A percentile compares a stretch with the other conserved stretches of the same genome.
Evolutionary conservation across 1,140 invertebrate genomes (phyloP).

Genomic region (Megalopta genalis): DNA sequence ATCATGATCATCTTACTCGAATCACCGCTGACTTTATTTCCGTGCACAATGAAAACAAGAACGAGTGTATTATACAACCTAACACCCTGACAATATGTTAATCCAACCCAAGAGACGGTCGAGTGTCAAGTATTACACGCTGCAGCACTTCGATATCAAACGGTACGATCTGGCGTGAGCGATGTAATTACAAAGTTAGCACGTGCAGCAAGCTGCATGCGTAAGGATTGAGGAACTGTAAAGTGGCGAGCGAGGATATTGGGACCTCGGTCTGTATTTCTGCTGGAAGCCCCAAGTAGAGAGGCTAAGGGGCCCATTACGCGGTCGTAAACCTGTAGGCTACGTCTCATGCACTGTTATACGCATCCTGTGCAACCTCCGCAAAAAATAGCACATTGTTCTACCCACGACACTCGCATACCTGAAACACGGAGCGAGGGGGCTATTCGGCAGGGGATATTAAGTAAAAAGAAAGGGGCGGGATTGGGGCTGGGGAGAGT

Average conservation of each 20-base stretch:
- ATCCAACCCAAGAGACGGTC: too few relatives aligned
- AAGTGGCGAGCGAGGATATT: conserved; percentile 40
- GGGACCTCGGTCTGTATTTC: conserved; percentile 62
- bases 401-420: conserved; percentile 68
- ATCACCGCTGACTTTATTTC: too few relatives aligned
- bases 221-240: conserved; percentile 36
- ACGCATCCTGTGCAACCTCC: conserved; percentile 59
- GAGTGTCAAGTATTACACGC: too few relatives aligned
- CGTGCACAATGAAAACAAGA: too few relatives aligned
- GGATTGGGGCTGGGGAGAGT: not conserved
- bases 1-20: too few relatives aligned
- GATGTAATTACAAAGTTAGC: not conserved
- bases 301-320: conserved; percentile 77
- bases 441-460: conserved; percentile 43
- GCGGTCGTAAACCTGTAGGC: conserved; percentile 73
- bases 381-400: conserved; percentile 64
- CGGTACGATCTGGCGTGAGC: too few relatives aligned
- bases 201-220: not conserved
- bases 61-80: too few relatives aligned
- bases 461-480: conserved; percentile 6
- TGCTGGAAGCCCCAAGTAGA: conserved; percentile 47
- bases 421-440: conserved; percentile 42
- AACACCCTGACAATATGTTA: too few relatives aligned
- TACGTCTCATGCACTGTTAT: conserved; percentile 69
- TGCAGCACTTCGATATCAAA: too few relatives aligned